Conservation (phyloP, 2,113 vertebrate genomes). For the Beaufortia kweichowensis region DNA sequence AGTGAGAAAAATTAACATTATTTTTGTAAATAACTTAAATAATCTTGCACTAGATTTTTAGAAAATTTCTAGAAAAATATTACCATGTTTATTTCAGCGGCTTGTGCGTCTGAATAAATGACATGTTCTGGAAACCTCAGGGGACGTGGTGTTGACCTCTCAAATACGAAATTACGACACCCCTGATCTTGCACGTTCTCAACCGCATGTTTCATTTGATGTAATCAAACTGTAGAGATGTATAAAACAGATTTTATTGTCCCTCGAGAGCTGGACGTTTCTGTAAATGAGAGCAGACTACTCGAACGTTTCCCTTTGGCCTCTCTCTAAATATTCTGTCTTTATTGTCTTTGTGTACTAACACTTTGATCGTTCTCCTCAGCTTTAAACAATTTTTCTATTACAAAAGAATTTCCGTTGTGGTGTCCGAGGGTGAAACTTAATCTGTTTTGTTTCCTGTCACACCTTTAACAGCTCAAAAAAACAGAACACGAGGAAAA, state of each 20-base stretch:
- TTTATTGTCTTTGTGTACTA: constrained; percentile 17
- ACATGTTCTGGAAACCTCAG: not conserved
- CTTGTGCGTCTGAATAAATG: not conserved
- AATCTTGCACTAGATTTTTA: too few relatives aligned
- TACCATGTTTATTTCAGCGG: not conserved
- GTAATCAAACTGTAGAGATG: constrained; percentile 23
- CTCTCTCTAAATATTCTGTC: constrained; percentile 41
- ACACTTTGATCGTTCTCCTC: constrained; percentile 43
- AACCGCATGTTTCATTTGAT: not conserved
- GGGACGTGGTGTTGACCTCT: not conserved
- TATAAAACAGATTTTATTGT: constrained; percentile 11
- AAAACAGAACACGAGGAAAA: constrained; percentile 21
- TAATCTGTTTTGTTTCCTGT: constrained; percentile 36
- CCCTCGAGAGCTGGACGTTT: constrained; percentile 27
- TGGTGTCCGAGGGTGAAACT: constrained; percentile 38
- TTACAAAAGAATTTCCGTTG: constrained; percentile 54
- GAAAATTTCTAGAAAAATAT: not conserved
- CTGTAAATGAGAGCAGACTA: constrained; percentile 35
- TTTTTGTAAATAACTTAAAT: too few relatives aligned
- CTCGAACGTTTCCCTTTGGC: constrained; percentile 18
- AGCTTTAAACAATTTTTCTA: constrained; percentile 50
- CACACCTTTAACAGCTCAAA: constrained; percentile 9
- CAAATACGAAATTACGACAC: not conserved
- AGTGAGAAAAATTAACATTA: too few relatives aligned
- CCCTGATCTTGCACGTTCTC: not conserved